Percentiles rank a stretch among this genome's conserved stretches.
Evolutionary conservation across 2,797 vertebrate species (phyloP).

Genomic region (Intellagama lesueurii): DNA sequence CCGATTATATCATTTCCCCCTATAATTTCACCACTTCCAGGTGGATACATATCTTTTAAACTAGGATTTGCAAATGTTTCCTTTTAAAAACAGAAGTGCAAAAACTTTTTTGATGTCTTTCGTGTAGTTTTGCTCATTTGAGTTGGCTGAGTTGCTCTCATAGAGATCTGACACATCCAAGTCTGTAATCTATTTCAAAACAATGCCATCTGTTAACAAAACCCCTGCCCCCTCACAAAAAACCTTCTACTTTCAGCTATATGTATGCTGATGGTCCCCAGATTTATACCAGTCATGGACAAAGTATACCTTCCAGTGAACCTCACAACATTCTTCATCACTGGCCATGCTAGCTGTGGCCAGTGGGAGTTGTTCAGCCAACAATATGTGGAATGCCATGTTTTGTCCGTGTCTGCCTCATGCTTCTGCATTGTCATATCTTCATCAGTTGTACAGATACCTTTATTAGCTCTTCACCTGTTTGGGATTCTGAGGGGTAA

Average conservation of each 20-base stretch:
- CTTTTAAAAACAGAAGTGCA: no score
- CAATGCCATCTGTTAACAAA: conserved; percentile 42
- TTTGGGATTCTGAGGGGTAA: background rate
- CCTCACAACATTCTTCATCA: no score
- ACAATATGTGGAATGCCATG: background rate
- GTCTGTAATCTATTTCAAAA: conserved; percentile 34
- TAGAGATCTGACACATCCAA: conserved; percentile 32
- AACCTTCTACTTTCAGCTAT: background rate
- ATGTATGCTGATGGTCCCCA: background rate
- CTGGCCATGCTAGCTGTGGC: no score
- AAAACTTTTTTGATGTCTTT: background rate
- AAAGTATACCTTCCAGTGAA: background rate
- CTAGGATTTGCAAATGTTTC: background rate
- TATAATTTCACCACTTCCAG: background rate
- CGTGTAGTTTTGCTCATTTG: conserved; percentile 47
- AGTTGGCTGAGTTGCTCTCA: conserved; percentile 23
- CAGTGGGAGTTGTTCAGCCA: background rate
- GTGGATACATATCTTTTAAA: background rate
- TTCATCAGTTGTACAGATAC: background rate
- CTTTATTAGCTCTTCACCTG: background rate
- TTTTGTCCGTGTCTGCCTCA: no score
- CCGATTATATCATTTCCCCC: background rate
- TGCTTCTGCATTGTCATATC: background rate
- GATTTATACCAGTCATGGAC: background rate
- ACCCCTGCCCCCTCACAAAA: background rate